phyloP scores from a whole-genome alignment of 2,113 vertebrate species.

The Hyperopisus bebe region DNA sequence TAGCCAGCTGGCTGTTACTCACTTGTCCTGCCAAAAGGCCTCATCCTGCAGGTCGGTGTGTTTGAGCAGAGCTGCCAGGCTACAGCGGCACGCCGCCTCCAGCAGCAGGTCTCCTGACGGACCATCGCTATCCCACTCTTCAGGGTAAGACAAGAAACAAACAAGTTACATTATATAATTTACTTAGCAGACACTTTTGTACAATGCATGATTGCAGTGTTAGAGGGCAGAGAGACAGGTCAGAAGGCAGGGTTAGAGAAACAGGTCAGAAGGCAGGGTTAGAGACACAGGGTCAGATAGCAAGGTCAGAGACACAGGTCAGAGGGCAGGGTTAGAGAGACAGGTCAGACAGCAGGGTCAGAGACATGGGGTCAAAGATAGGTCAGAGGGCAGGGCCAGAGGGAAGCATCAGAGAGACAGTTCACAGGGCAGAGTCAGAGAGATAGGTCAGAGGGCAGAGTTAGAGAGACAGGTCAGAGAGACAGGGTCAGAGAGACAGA shows the following conservation, averaged over 20 bases:
- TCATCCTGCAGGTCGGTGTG: conserved; percentile 63
- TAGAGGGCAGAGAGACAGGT: background rate
- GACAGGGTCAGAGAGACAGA: background rate
- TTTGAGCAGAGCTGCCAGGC: conserved; percentile 66
- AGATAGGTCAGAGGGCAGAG: background rate
- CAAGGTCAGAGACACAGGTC: too few species aligned
- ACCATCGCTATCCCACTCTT: conserved; percentile 64
- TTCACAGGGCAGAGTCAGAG: too few species aligned
- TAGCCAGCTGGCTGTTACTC: conserved; percentile 14
- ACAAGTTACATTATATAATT: background rate
- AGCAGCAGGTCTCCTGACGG: conserved; percentile 54
- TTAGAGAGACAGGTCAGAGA: background rate
- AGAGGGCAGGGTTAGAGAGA: too few species aligned
- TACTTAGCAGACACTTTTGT: background rate
- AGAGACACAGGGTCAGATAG: background rate
- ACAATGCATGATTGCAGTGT: background rate
- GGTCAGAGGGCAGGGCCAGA: background rate
- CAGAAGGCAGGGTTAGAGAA: too few species aligned
- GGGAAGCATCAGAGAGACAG: background rate
- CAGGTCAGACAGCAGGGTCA: too few species aligned
- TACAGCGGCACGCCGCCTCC: conserved; percentile 62
- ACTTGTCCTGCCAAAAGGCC: conserved; percentile 63
- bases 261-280: background rate
- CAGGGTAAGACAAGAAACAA: conserved; percentile 26
- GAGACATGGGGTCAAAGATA: background rate